A percentile compares a stretch with the other conserved stretches of the same genome.
Evolutionary conservation across 2,797 vertebrate species (phyloP).

Genomic region (Lagodon rhomboides): DNA sequence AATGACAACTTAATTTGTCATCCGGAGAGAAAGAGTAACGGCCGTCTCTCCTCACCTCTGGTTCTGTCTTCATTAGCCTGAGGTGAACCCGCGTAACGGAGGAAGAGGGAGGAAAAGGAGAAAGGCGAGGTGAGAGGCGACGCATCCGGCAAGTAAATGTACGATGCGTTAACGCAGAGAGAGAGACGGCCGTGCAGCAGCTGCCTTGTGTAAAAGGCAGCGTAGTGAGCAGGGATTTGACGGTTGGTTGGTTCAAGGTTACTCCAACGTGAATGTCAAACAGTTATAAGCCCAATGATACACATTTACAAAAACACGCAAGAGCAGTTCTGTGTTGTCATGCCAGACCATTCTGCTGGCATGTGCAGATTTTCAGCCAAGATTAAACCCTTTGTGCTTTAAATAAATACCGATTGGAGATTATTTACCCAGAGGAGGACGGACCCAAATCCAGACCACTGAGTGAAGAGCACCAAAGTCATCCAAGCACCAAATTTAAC

Average conservation of each 20-base stretch:
- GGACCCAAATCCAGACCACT: constrained; percentile 16
- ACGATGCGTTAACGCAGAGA: background rate
- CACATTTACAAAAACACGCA: constrained; percentile 18
- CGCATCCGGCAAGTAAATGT: constrained; percentile 7
- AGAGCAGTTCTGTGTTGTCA: constrained; percentile 5
- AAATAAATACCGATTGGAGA: constrained; percentile 38
- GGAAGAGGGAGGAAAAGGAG: background rate
- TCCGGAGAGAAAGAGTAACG: constrained; percentile 41
- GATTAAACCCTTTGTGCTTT: constrained; percentile 31
- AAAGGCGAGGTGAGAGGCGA: background rate
- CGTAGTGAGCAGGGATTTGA: constrained; percentile 1
- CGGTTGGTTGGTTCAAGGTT: constrained; percentile 29
- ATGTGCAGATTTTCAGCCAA: constrained; percentile 22
- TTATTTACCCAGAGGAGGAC: constrained; percentile 23
- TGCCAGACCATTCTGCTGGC: constrained; percentile 7
- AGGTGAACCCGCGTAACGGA: constrained; percentile 9
- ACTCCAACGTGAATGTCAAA: constrained; percentile 24
- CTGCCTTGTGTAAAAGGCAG: constrained; percentile 11
- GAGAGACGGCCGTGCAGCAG: background rate
- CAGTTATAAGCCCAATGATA: constrained; percentile 25
- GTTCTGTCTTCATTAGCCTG: constrained; percentile 44
- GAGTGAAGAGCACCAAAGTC: constrained; percentile 10
- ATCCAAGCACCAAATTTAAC: constrained; percentile 25
- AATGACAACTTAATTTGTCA: constrained; percentile 67
- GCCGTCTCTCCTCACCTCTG: constrained; percentile 18